Conservation (phyloP, 2,113 vertebrate genomes). For the Phrynocephalus versicolor region DNA sequence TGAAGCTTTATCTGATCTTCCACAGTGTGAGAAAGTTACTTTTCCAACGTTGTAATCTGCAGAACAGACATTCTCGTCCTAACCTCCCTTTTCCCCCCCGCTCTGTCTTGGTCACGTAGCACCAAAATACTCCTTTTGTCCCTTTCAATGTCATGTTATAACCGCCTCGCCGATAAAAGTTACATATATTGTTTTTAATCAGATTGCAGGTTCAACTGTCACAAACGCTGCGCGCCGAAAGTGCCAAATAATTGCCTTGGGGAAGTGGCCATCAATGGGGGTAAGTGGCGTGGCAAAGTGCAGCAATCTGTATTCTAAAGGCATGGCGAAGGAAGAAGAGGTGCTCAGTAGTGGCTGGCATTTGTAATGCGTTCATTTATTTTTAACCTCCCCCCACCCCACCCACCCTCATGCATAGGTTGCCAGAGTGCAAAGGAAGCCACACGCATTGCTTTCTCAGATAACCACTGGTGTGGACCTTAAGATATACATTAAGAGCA, state of each 20-base stretch:
- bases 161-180: background rate
- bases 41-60: background rate
- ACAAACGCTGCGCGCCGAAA: constrained; percentile 95
- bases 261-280: constrained; percentile 93
- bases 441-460: accelerated
- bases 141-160: background rate
- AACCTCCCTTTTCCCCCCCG: background rate
- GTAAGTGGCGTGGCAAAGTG: constrained; percentile 67
- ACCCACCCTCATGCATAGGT: background rate
- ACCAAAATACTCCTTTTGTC: background rate
- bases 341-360: background rate
- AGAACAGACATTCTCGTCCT: background rate
- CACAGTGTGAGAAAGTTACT: background rate
- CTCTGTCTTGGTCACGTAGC: too few relatives aligned
- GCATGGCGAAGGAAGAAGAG: constrained; percentile 19
- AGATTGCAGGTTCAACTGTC: constrained; percentile 98
- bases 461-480: background rate
- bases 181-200: constrained; percentile 33
- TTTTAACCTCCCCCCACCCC: too few relatives aligned
- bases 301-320: constrained; percentile 33
- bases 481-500: constrained; percentile 4
- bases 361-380: background rate
- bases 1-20: background rate
- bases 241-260: constrained; percentile 97
- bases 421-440: background rate